A percentile compares a stretch with the other conserved stretches of the same genome.
phyloP scores from a whole-genome alignment of 2,797 vertebrate genomes.

The Pseudochromis fuscus region DNA sequence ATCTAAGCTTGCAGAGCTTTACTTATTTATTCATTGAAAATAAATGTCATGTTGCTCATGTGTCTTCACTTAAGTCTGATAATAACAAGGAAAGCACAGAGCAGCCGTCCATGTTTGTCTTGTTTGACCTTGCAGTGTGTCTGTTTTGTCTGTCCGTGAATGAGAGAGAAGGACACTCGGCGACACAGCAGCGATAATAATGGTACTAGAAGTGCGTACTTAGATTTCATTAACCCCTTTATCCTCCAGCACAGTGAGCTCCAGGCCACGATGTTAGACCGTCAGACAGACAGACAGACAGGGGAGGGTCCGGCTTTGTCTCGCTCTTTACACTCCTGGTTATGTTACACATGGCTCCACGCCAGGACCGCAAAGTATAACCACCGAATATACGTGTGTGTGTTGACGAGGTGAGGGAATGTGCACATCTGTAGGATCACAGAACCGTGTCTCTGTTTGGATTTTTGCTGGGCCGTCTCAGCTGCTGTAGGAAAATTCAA shows the following conservation, averaged over 20 bases:
- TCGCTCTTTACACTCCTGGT: conserved; percentile 59
- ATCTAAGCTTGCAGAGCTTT: not conserved
- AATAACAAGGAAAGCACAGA: conserved; percentile 1
- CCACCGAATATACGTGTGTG: conserved; percentile 31
- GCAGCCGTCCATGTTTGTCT: not conserved
- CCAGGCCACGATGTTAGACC: conserved; percentile 19
- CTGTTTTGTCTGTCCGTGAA: conserved; percentile 35
- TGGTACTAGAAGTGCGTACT: not conserved
- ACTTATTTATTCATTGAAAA: conserved; percentile 25
- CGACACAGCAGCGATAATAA: conserved; percentile 11
- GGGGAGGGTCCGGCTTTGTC: conserved; percentile 35
- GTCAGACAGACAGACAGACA: conserved; percentile 28
- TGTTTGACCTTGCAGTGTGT: conserved; percentile 38
- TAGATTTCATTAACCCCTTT: conserved; percentile 8
- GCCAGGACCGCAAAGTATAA: conserved; percentile 54
- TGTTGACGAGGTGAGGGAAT: conserved; percentile 9
- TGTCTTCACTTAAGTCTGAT: conserved; percentile 18
- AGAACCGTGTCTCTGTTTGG: conserved; percentile 16
- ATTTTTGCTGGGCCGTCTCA: conserved; percentile 7
- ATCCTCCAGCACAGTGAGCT: conserved; percentile 3
- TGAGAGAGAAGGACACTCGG: not conserved
- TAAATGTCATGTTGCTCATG: conserved; percentile 7
- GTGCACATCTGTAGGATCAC: conserved; percentile 31
- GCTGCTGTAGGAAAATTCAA: not conserved
- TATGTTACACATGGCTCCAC: conserved; percentile 54